A percentile compares a stretch with the other conserved stretches of the same genome.
These are phyloP conservation scores for Meriones unguiculatus DNA, from an alignment of 2,113 vertebrate genomes.

Conservation along the genomic window DNA sequence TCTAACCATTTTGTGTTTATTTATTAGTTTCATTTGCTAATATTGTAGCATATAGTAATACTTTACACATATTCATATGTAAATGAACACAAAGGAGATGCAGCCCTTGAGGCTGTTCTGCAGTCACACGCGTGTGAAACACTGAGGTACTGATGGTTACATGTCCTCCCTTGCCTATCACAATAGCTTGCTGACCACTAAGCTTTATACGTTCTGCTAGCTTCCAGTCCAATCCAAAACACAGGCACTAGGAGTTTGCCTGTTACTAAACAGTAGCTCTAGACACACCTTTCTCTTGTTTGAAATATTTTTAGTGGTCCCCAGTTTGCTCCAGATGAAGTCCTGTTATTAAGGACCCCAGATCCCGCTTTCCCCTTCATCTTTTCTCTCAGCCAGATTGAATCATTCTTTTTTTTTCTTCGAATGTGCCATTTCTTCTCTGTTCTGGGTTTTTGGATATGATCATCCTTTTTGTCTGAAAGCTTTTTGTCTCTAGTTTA, in stretches of 20 bases:
- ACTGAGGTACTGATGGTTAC: neutral
- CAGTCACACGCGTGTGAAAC: neutral
- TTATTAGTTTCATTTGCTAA: neutral
- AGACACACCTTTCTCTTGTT: neutral
- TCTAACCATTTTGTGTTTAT: neutral
- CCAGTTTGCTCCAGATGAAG: neutral
- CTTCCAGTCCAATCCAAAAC: neutral
- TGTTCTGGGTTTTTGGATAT: neutral
- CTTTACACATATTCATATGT: neutral
- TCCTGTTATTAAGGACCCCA: no score
- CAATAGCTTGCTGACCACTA: neutral
- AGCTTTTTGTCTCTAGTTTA: neutral
- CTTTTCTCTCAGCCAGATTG: neutral
- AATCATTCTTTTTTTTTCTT: neutral
- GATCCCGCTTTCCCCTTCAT: neutral
- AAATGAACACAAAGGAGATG: neutral
- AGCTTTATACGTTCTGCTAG: neutral
- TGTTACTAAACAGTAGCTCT: neutral
- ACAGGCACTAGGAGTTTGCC: neutral
- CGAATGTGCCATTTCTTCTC: neutral
- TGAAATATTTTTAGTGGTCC: neutral
- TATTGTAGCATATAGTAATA: neutral
- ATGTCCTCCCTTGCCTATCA: neutral
- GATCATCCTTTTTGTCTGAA: neutral
- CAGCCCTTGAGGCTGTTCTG: neutral